A percentile compares a stretch with the other conserved stretches of the same genome.
phyloP scores from a whole-genome alignment of 2,113 vertebrate species.

The Nesoenas mayeri region DNA sequence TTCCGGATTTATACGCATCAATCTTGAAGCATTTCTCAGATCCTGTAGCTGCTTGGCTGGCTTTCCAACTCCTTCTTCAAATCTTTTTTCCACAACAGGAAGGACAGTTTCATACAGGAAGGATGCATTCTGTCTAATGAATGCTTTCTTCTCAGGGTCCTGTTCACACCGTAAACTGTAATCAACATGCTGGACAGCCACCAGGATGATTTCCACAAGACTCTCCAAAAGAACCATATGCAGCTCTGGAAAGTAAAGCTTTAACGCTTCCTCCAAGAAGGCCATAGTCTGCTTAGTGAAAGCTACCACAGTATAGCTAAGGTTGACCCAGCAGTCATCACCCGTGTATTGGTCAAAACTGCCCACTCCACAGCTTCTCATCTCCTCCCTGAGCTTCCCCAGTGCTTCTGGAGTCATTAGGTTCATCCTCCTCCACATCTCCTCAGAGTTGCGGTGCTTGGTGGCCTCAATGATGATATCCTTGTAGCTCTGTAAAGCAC shows the following conservation, averaged over 20 bases:
- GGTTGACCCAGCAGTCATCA: slow-evolving; percentile 98
- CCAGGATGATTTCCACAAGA: slow-evolving; percentile 92
- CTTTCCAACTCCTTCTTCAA: slow-evolving; percentile 94
- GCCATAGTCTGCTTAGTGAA: slow-evolving; percentile 98
- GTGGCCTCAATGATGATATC: slow-evolving; percentile 98
- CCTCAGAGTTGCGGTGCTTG: slow-evolving; percentile 97
- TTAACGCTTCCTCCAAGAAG: slow-evolving; percentile 95
- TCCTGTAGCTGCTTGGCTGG: slow-evolving; percentile 97
- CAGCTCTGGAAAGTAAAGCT: slow-evolving; percentile 95
- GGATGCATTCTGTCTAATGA: slow-evolving; percentile 90
- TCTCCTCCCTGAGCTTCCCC: slow-evolving; percentile 92
- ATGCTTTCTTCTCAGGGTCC: slow-evolving; percentile 92
- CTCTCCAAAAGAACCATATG: slow-evolving; percentile 98
- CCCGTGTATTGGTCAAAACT: slow-evolving; percentile 93
- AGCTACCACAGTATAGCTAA: slow-evolving; percentile 96
- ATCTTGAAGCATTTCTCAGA: slow-evolving; percentile 86
- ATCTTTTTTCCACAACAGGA: slow-evolving; percentile 92
- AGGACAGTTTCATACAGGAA: slow-evolving; percentile 97
- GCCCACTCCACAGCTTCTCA: slow-evolving; percentile 86
- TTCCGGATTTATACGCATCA: slow-evolving; percentile 90
- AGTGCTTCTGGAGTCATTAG: slow-evolving; percentile 96
- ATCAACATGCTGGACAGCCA: slow-evolving; percentile 96
- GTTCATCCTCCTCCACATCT: slow-evolving; percentile 99
- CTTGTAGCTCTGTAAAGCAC: slow-evolving; percentile 91
- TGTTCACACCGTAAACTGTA: slow-evolving; percentile 98